phyloP scores from a whole-genome alignment of 2,797 vertebrate species.

The Anabacerthia variegaticeps region DNA sequence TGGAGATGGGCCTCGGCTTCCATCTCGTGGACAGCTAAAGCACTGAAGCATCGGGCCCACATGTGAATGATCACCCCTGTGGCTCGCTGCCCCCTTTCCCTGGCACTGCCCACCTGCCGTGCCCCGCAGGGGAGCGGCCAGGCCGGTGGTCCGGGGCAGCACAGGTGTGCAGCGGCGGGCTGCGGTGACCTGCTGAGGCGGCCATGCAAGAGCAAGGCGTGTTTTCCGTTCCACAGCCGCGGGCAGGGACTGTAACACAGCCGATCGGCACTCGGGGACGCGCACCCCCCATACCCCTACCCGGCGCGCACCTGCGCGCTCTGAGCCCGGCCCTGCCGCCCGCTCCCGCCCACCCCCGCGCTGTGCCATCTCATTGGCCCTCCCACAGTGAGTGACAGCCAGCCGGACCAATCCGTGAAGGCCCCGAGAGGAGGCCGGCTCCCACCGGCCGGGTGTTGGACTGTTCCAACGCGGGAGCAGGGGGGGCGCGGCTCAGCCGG shows the following conservation, averaged over 20 bases:
- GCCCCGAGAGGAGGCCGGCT: fast-evolving
- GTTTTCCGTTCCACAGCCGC: fast-evolving
- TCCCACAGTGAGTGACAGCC: neutral
- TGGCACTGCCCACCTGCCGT: too few species aligned
- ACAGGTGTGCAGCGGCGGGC: neutral
- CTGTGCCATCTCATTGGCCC: neutral
- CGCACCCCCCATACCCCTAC: fast-evolving
- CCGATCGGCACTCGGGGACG: fast-evolving
- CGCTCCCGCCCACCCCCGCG: neutral
- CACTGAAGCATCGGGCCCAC: fast-evolving
- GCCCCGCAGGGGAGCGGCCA: neutral
- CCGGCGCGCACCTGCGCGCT: neutral
- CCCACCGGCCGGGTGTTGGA: neutral
- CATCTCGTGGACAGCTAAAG: slow-evolving; percentile 9
- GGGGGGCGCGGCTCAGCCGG: fast-evolving
- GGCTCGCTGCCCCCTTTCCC: neutral
- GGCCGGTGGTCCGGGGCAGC: neutral
- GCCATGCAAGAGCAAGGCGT: fast-evolving
- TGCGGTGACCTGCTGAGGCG: neutral
- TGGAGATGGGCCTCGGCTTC: neutral
- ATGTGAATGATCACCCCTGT: fast-evolving
- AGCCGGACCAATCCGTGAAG: fast-evolving
- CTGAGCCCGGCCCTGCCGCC: too few species aligned
- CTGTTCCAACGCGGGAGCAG: neutral
- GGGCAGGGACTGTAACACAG: fast-evolving